Evolutionary conservation across 1,140 invertebrate species (phyloP), one percentile per base, ranked within the genome.

Genomic region (Tenebrio molitor): DNA sequence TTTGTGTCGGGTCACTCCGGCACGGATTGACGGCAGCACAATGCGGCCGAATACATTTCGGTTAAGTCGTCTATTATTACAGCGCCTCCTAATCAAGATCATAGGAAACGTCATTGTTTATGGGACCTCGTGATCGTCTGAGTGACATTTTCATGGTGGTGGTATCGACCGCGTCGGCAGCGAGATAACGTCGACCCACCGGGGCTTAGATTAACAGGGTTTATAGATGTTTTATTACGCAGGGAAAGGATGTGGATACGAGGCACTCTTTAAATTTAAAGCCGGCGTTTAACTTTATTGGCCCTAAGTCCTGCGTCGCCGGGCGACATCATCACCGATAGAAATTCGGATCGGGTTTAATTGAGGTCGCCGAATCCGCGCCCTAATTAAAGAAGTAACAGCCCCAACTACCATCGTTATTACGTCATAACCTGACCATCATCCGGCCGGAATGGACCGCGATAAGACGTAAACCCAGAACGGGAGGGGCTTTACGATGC

Each of bases 231-330:
- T 58, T 58, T 58, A 58, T 58, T 58, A 25, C 50, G 7, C 10
- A n/a, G 50, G 50, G 50, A 58, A 58, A 58, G 50, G 23, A 25
- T 58, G 50, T 58, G 50, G 16, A 46, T 58, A 39, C 36, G 36
- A 39, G 5, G 36, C 36, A 58, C 50, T 58, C 50, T 58, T 58
- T 58, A 58, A 58, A 58, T 58, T 58, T 58, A 58, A 58, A 58
- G 50, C 21, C n/a, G 8, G 50, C 50, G 23, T 58, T 58, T 58
- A 33, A 23, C 23, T 58, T 58, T 58, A 58, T 29, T 21, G 50
- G n/a, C 23, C 50, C 15, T 58, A 25, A 58, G 50, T 58, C 10
- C 29, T 58, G 23, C 23, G 50, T 58, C n/a, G 23, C 23, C 23
- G 50, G 23, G 21, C 50, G 25, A 3, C 25, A 29, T 29, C 50